Evolutionary conservation across 2,797 vertebrate genomes (phyloP).

Genomic region (Carcharodon carcharias): DNA sequence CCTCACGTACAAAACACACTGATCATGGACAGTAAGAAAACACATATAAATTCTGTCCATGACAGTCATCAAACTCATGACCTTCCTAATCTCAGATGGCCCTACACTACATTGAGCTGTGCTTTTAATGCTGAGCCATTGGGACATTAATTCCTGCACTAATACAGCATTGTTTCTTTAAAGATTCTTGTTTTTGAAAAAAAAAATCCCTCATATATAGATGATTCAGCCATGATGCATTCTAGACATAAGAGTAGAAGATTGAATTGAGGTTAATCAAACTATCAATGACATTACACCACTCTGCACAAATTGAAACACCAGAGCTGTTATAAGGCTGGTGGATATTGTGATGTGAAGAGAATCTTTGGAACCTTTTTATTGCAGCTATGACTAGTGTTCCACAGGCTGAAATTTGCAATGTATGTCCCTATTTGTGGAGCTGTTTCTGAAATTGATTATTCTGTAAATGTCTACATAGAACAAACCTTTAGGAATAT

Average conservation of each 20-base stretch:
- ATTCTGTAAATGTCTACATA: not conserved
- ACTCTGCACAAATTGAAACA: not conserved
- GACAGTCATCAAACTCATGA: not conserved
- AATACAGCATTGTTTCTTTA: not conserved
- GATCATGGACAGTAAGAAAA: too few relatives aligned
- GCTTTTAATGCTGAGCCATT: not conserved
- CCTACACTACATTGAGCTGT: not conserved
- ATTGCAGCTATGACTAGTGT: not conserved
- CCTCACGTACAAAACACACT: too few relatives aligned
- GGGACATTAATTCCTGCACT: not conserved
- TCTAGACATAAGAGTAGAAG: not conserved
- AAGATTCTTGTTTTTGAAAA: not conserved
- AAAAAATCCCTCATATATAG: not conserved
- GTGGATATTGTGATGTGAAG: not conserved
- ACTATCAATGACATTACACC: not conserved
- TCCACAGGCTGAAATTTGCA: not conserved
- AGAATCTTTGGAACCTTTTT: not conserved
- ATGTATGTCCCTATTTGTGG: not conserved
- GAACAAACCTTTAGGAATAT: not conserved
- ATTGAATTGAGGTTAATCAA: not conserved
- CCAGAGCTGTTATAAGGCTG: not conserved
- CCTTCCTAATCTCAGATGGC: too few relatives aligned
- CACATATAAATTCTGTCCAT: too few relatives aligned
- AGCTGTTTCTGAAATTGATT: not conserved
- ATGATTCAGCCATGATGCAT: not conserved